Evolutionary conservation across 2,797 vertebrate genomes (phyloP).

Genomic region (Prunella strophiata): DNA sequence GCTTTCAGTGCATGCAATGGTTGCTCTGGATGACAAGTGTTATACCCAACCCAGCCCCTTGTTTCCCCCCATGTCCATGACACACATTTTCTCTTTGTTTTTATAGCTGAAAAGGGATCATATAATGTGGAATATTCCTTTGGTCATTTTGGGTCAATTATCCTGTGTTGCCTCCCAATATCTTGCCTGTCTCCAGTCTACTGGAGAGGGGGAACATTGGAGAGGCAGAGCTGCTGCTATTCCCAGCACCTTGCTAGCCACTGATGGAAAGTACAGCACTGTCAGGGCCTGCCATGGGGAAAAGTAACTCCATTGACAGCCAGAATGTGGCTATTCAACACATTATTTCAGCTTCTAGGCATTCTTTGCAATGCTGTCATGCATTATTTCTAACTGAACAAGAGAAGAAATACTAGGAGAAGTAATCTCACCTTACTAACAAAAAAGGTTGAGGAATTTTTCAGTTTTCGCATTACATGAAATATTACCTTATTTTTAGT

Average conservation of each 20-base stretch:
- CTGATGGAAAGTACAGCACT: fast-evolving
- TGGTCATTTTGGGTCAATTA: not conserved
- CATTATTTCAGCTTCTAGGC: not conserved
- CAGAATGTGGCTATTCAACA: not conserved
- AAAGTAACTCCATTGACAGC: not conserved
- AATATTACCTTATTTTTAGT: not conserved
- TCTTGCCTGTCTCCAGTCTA: too few relatives aligned
- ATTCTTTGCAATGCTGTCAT: not conserved
- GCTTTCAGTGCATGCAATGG: fast-evolving
- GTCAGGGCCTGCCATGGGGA: not conserved
- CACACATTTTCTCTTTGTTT: not conserved
- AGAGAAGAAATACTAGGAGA: not conserved
- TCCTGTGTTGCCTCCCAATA: too few relatives aligned
- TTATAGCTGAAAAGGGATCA: not conserved
- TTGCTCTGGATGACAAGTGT: not conserved
- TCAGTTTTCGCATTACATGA: not conserved
- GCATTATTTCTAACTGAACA: not conserved
- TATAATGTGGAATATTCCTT: not conserved
- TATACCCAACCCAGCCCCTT: not conserved
- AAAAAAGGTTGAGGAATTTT: not conserved
- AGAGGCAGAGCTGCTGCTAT: too few relatives aligned
- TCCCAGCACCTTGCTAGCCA: not conserved
- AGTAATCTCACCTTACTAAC: not conserved
- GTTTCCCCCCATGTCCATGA: fast-evolving
- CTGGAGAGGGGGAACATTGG: fast-evolving